These are phyloP conservation scores for Doris montereyensis DNA, from an alignment of 2,888 invertebrate genomes.

Conservation along the genomic window DNA sequence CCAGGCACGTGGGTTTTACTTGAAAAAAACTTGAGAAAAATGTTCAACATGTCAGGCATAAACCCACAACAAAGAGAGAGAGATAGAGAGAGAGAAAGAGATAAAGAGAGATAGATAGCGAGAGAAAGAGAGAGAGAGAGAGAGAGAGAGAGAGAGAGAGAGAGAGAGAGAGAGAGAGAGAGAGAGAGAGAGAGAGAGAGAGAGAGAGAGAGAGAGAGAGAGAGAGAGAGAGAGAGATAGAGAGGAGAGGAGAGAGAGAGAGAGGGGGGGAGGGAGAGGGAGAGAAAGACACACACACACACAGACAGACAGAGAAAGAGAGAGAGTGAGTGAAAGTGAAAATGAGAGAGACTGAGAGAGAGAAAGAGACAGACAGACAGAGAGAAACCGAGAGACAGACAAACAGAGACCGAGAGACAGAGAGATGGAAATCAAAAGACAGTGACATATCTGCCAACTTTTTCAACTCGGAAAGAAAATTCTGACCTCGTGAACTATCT, in stretches of 20 bases:
- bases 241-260: neutral
- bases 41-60: neutral
- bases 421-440: neutral
- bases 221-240: slow-evolving; percentile 9
- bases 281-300: neutral
- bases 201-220: slow-evolving; percentile 7
- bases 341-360: slow-evolving; percentile 3
- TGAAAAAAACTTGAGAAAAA: too few relatives aligned
- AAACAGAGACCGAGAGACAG: neutral
- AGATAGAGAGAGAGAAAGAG: neutral
- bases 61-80: neutral
- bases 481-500: too few relatives aligned
- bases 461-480: too few relatives aligned
- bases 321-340: neutral
- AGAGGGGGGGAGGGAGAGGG: neutral
- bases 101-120: neutral
- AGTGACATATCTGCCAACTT: too few relatives aligned
- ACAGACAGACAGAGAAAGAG: neutral
- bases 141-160: neutral
- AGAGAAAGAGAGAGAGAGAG: neutral
- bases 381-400: neutral
- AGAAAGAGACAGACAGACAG: neutral
- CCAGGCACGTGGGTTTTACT: too few relatives aligned
- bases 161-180: neutral
- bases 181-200: neutral